Base-by-base conservation (phyloP, 2,888 invertebrate species). In the Poecilus cupreus region DNA sequence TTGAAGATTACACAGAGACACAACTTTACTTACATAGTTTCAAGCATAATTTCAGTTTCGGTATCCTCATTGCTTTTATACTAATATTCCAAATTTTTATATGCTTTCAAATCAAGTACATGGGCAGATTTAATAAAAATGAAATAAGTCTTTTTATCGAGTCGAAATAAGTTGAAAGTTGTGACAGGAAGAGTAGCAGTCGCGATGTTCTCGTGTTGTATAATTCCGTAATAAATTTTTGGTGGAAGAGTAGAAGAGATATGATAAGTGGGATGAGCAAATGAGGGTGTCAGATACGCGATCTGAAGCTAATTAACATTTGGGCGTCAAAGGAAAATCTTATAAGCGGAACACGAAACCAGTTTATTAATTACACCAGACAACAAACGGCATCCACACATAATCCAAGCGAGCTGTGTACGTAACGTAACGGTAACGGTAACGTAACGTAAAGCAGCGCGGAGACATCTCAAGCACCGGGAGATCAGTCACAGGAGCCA, bases 221-320 rank as follows among this genome's bases (percentile, higher is more conserved):
- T 60, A 32, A 60, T 26, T 8, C 37, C 64, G 64, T 68, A 64
- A 37, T 64, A 68, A 68, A 68, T 68, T 68, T 68, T 68, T 37
- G 64, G 37, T 18, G n/a, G 8, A 68, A 68, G 64, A 68, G 37
- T 18, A 16, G 8, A 68, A 68, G 64, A 68, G 32, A 68, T 68
- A 68, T 68, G 64, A 68, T 68, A 60, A 60, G 60, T 60, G 60
- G 24, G 16, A 10, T 68, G 37, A 68, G 64, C 64, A 68, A 22
- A 68, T 68, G 64, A 68, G 64, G 64, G 64, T 68, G 64, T 68
- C 64, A 68, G 64, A 68, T 68, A 68, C 64, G 64, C 64, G 64
- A 68, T 68, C 64, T 68, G 64, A 68, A 68, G 64, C 64, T 68
- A 68, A 68, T 68, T 68, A 68, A 68, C 64, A 68, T 68, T 68